Conservation (phyloP, 2,888 invertebrate genomes). For the Hemicrepidius hirtus region DNA sequence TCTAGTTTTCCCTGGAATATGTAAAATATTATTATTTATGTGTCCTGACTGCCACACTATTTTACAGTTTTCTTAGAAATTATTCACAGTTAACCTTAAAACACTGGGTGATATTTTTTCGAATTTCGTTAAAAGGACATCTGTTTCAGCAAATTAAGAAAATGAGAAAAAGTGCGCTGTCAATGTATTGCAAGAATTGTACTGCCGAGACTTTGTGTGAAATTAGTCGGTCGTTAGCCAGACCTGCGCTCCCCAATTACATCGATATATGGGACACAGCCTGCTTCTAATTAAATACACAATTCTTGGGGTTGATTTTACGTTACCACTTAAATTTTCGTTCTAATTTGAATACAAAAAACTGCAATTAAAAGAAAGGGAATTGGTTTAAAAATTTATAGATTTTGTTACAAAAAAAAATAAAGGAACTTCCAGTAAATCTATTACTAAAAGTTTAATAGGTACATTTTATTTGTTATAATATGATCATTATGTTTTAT, state of each 20-base stretch:
- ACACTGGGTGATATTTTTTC: not conserved
- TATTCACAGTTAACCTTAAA: too few species aligned
- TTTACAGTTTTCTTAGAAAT: too few species aligned
- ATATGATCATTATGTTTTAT: too few species aligned
- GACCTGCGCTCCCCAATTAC: slow-evolving; percentile 57
- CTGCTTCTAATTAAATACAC: slow-evolving; percentile 60
- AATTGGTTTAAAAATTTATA: not conserved
- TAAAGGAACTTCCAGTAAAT: too few species aligned
- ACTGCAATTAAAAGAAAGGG: not conserved
- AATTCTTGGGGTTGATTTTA: slow-evolving; percentile 52
- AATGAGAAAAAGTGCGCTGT: slow-evolving; percentile 27
- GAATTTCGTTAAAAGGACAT: not conserved
- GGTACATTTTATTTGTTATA: too few species aligned
- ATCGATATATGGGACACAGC: slow-evolving; percentile 58
- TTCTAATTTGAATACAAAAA: slow-evolving; percentile 22
- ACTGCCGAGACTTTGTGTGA: slow-evolving; percentile 48
- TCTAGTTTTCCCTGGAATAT: too few species aligned
- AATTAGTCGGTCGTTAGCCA: slow-evolving; percentile 60
- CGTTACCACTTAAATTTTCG: slow-evolving; percentile 16
- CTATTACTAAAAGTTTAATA: too few species aligned
- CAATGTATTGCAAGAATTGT: slow-evolving; percentile 43
- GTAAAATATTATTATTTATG: too few species aligned
- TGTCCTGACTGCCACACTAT: too few species aligned
- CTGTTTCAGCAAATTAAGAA: slow-evolving; percentile 8
- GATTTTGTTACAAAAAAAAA: not conserved